A percentile compares a stretch with the other conserved stretches of the same genome.
Conservation (phyloP, 1,140 invertebrate species). For the Psix sp. region DNA sequence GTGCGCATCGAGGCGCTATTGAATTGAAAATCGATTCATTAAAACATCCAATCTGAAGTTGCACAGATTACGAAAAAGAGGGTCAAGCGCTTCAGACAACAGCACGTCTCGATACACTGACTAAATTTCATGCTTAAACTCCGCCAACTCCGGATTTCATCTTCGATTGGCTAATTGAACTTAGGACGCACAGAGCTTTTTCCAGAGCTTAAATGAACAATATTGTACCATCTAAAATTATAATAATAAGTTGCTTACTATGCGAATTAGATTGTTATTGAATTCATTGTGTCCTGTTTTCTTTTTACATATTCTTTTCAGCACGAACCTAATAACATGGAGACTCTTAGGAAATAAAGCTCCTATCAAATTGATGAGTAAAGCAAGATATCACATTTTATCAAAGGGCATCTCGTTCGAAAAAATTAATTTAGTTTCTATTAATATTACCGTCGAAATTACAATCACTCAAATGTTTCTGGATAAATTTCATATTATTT, state of each 20-base stretch:
- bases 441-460: no score
- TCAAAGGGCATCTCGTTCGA: no score
- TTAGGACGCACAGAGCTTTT: constrained; percentile 28
- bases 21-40: constrained; percentile 53
- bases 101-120: constrained; percentile 30
- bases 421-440: no score
- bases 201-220: constrained; percentile 9
- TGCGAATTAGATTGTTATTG: no score
- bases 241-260: constrained; percentile 33
- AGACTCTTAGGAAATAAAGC: no score
- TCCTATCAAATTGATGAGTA: no score
- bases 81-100: constrained; percentile 28
- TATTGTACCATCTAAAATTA: constrained; percentile 10
- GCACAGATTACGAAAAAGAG: constrained; percentile 20
- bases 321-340: no score
- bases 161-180: constrained; percentile 53
- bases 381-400: no score
- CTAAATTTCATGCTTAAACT: constrained; percentile 47
- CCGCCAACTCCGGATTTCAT: constrained; percentile 36
- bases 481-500: no score
- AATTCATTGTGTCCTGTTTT: no score
- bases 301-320: no score
- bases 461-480: no score
- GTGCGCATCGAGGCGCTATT: constrained; percentile 26
- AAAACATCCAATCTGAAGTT: constrained; percentile 48